Base-by-base conservation (phyloP, 2,797 vertebrate species). In the Ambastaia sidthimunki region DNA sequence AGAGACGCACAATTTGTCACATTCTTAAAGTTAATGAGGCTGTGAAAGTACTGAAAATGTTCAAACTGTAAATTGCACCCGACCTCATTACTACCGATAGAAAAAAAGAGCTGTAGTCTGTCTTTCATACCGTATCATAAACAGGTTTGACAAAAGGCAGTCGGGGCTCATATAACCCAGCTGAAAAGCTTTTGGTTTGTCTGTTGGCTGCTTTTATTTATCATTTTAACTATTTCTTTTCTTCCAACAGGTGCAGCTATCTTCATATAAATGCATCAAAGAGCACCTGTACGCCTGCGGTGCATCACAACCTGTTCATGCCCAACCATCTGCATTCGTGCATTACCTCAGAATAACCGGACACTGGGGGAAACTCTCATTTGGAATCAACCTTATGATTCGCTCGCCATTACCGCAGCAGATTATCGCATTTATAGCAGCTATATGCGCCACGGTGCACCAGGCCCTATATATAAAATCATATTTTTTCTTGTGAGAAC, bases 181-280 rank as follows among this genome's bases (percentile, higher is more conserved):
- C 23, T 63, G 18, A 52, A 62, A 70, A 15, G n/a, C 55, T 47
- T 71, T 70, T 50, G 18, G 74, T 70, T 75, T 74, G 48, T 71
- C 57, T 67, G 47, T 18, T 2, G 48, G 12, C 52, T 55, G 60
- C 60, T 82, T 79, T 69, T 75, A 78, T 34, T 41, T 21, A 44
- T 62, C 5, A 15, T 47, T 65, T 76, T 82, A 52, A 25, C 25
- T 47, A 50, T 82, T 71, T 31, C 15, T 62, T 44, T 76, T 68
- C 52, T 72, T 55, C 31, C 13, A 21, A 60, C 73, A 37, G 69
- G 50, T 59, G 28, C 52, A 37, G 19, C 13, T 1, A 62, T 86
- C 74, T 86, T 76, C 84, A 81, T 62, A 67, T 82, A 74, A 84
- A 80, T 82, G 77, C n/a, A 48, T 73, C 59, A 78, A 74, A 48